Percentiles rank a stretch among this genome's conserved stretches.
Evolutionary conservation across 2,888 invertebrate species (phyloP).

Genomic region (Chironomus tentans): DNA sequence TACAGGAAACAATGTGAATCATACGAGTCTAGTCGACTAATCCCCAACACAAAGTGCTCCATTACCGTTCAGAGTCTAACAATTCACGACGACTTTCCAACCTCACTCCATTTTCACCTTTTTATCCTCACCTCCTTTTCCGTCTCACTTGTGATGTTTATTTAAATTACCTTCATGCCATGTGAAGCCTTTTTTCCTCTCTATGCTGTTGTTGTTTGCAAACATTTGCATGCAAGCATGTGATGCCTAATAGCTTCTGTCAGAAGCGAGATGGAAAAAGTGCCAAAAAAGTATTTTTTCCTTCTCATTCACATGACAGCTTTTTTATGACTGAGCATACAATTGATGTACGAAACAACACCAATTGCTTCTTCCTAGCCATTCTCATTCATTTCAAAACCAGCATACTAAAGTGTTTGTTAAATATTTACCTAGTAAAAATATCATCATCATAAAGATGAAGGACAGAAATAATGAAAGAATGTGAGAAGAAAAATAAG

Average conservation of each 20-base stretch:
- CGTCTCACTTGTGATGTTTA: too few species aligned
- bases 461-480: neutral
- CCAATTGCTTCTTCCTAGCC: neutral
- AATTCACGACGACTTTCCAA: too few species aligned
- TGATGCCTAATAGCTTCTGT: neutral
- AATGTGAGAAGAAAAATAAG: neutral
- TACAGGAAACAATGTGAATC: too few species aligned
- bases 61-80: too few species aligned
- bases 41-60: too few species aligned
- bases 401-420: constrained; percentile 16
- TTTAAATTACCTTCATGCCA: too few species aligned
- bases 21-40: too few species aligned
- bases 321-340: neutral
- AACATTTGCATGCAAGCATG: neutral
- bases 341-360: neutral
- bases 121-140: too few species aligned
- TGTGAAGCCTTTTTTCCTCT: neutral
- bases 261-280: neutral
- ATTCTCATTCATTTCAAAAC: neutral
- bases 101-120: too few species aligned
- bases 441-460: constrained; percentile 9
- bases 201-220: neutral
- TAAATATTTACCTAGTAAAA: constrained; percentile 22
- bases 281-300: neutral
- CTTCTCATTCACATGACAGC: neutral